Conservation (phyloP, 2,888 invertebrate species). For the Chouioia cunea region DNA sequence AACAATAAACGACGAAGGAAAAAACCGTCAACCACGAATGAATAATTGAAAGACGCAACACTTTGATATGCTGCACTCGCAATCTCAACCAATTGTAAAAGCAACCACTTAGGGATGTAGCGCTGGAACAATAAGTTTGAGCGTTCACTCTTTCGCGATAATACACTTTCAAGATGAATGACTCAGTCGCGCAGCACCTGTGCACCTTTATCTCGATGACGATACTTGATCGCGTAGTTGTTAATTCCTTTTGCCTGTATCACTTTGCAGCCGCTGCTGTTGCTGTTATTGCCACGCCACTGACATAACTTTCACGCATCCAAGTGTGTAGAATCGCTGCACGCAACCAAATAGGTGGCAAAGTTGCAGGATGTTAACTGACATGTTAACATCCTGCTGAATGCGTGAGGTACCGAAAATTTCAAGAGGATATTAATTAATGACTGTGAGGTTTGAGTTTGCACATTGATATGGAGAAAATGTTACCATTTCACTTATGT, state of each 20-base stretch:
- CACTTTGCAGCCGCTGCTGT: background rate
- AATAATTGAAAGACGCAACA: conserved; percentile 11
- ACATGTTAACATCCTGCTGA: conserved; percentile 20
- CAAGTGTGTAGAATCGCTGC: background rate
- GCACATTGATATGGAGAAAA: no score
- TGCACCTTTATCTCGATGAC: no score
- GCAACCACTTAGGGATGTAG: no score
- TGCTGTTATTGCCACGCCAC: no score
- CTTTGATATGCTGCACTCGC: conserved; percentile 8
- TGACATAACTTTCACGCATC: conserved; percentile 41
- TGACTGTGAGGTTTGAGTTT: no score
- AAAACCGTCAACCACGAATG: background rate
- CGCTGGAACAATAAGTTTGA: background rate
- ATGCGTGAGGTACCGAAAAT: conserved; percentile 6
- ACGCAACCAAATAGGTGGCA: background rate
- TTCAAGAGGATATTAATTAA: no score
- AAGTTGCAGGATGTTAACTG: conserved; percentile 11
- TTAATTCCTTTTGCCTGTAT: conserved; percentile 7
- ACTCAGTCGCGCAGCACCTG: conserved; percentile 10
- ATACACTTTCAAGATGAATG: conserved; percentile 14
- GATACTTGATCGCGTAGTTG: background rate
- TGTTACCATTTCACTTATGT: no score
- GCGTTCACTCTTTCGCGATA: background rate
- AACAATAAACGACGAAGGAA: conserved; percentile 3
- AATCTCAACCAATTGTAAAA: no score